These are phyloP conservation scores for Eupristina koningsbergeri DNA, from an alignment of 1,140 invertebrate genomes.

Conservation along the genomic window DNA sequence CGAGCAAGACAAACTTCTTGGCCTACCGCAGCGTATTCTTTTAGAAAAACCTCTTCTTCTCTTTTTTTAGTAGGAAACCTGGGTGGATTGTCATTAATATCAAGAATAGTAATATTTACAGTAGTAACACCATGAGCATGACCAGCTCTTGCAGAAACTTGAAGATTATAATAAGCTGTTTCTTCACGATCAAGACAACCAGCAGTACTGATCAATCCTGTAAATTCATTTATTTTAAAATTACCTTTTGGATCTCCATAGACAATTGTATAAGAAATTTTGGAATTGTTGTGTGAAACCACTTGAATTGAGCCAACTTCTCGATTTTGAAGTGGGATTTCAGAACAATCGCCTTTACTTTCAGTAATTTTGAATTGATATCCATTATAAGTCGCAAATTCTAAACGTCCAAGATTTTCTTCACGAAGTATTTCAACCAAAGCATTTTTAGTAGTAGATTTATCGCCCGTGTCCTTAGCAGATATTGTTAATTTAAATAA, in stretches of 20 bases:
- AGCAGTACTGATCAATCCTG: slow-evolving; percentile 85
- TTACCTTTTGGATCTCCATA: slow-evolving; percentile 85
- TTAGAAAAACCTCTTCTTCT: slow-evolving; percentile 80
- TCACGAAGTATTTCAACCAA: slow-evolving; percentile 86
- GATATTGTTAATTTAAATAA: slow-evolving; percentile 83
- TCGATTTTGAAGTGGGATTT: slow-evolving; percentile 74
- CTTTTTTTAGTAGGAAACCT: slow-evolving; percentile 82
- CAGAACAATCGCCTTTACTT: slow-evolving; percentile 80
- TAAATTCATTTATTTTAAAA: slow-evolving; percentile 86
- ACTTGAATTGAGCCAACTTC: slow-evolving; percentile 86
- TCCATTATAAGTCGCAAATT: slow-evolving; percentile 81
- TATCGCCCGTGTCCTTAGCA: slow-evolving; percentile 85
- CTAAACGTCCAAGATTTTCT: slow-evolving; percentile 79
- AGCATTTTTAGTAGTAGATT: slow-evolving; percentile 80
- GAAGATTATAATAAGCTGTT: slow-evolving; percentile 83
- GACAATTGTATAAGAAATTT: slow-evolving; percentile 85
- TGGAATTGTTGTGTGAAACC: slow-evolving; percentile 67
- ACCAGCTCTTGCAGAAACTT: slow-evolving; percentile 81
- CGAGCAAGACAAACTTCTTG: slow-evolving; percentile 91
- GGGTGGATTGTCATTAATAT: slow-evolving; percentile 94
- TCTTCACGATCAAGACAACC: slow-evolving; percentile 89
- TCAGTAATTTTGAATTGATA: slow-evolving; percentile 89
- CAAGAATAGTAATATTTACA: slow-evolving; percentile 88
- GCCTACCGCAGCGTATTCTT: slow-evolving; percentile 92
- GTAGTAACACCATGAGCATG: slow-evolving; percentile 80